These are phyloP conservation scores for Zaprionus ghesquierei DNA, from an alignment of 1,140 invertebrate genomes.

Conservation along the genomic window DNA sequence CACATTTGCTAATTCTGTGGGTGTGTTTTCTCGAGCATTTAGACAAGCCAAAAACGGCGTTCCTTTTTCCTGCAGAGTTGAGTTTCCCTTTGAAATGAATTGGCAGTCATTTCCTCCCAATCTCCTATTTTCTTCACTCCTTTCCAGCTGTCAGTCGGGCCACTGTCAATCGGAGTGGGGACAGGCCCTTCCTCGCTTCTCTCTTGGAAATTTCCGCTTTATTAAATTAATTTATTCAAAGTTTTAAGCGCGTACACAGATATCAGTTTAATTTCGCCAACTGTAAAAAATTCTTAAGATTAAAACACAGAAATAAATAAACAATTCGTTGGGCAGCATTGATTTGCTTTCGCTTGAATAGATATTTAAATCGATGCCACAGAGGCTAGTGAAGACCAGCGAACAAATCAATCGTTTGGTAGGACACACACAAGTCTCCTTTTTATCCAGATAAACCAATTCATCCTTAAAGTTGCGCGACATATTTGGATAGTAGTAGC, in stretches of 20 bases:
- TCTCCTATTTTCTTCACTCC: neutral
- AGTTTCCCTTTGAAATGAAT: conserved; percentile 40
- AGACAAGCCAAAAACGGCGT: conserved; percentile 16
- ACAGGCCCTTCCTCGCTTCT: neutral
- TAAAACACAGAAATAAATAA: neutral
- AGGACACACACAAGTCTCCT: conserved; percentile 31
- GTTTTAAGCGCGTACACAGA: conserved; percentile 4
- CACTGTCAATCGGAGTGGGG: conserved; percentile 34
- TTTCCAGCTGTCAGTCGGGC: neutral
- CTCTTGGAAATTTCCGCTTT: conserved; percentile 10
- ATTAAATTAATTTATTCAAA: conserved; percentile 41
- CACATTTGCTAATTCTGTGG: conserved; percentile 44
- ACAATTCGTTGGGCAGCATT: neutral
- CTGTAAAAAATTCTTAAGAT: neutral
- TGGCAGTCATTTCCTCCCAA: neutral
- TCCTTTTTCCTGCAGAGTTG: neutral
- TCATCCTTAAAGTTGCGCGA: no score
- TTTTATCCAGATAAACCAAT: no score
- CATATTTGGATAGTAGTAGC: no score
- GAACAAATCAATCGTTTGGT: conserved; percentile 15
- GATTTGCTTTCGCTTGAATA: neutral
- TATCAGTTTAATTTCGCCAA: neutral
- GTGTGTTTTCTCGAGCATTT: conserved; percentile 39
- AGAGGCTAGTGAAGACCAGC: conserved; percentile 17
- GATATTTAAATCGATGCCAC: conserved; percentile 34